A percentile compares a stretch with the other conserved stretches of the same genome.
Evolutionary conservation across 2,888 invertebrate genomes (phyloP).

Genomic region (Tipula unca): DNA sequence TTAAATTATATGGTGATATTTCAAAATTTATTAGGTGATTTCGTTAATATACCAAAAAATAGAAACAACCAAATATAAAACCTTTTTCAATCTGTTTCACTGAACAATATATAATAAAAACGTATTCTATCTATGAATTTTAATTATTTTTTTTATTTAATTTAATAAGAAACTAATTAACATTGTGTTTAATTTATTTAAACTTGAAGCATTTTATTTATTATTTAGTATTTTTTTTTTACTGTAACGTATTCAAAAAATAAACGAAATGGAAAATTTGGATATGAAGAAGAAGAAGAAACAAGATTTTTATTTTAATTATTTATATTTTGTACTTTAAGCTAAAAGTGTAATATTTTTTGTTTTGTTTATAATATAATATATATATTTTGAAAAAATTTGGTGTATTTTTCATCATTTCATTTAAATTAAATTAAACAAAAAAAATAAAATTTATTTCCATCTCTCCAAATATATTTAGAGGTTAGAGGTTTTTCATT

Average conservation of each 20-base stretch:
- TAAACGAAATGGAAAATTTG: neutral
- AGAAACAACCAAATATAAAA: neutral
- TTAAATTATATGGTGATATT: neutral
- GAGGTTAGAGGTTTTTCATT: neutral
- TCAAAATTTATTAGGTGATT: neutral
- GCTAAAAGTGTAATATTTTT: neutral
- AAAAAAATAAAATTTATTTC: neutral
- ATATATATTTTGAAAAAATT: neutral
- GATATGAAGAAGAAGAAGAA: neutral
- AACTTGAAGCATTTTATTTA: neutral
- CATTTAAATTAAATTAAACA: neutral
- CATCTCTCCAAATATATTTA: neutral
- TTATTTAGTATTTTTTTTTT: neutral
- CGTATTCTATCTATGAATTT: neutral
- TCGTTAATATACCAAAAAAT: neutral
- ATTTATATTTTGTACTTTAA: neutral
- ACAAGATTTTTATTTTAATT: neutral
- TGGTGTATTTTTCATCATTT: neutral
- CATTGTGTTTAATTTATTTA: conserved; percentile 14
- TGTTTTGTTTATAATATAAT: too few relatives aligned
- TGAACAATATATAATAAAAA: neutral
- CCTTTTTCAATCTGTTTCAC: neutral
- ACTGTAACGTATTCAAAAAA: neutral
- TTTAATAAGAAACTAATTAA: conserved; percentile 1
- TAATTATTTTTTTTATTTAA: neutral